Percentiles rank a stretch among this genome's conserved stretches.
phyloP scores from a whole-genome alignment of 2,113 vertebrate genomes.

The Paratilapia polleni region DNA sequence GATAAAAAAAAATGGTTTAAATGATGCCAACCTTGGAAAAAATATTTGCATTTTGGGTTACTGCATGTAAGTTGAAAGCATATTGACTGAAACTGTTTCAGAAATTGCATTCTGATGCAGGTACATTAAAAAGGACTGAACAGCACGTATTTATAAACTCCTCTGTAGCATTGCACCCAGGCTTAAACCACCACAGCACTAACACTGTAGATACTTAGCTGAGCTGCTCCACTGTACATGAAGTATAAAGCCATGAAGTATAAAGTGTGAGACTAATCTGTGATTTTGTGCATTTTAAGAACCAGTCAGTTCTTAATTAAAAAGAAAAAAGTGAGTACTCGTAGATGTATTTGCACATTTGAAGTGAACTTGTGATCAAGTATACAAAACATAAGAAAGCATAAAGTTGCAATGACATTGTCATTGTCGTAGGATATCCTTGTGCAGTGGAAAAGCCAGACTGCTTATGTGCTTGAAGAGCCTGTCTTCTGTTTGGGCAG shows the following conservation, averaged over 20 bases:
- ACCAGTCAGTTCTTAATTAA: not conserved
- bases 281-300: not conserved
- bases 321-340: not conserved
- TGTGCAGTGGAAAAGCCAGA: constrained; percentile 65
- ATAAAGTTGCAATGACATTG: not conserved
- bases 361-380: not conserved
- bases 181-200: constrained; percentile 42
- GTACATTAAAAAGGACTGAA: constrained; percentile 38
- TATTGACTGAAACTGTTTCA: constrained; percentile 22
- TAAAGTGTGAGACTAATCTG: not conserved
- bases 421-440: not conserved
- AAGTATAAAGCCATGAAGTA: not conserved
- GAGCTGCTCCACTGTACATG: constrained; percentile 56
- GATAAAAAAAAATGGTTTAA: not conserved
- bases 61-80: constrained; percentile 64
- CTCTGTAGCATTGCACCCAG: constrained; percentile 20
- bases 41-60: constrained; percentile 63
- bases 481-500: not conserved
- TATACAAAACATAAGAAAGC: not conserved
- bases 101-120: constrained; percentile 11
- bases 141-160: constrained; percentile 47
- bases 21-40: not conserved
- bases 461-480: constrained; percentile 10
- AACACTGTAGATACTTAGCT: constrained; percentile 29
- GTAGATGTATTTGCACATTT: not conserved